phyloP scores from a whole-genome alignment of 1,140 invertebrate species.

The Anastrepha ludens region DNA sequence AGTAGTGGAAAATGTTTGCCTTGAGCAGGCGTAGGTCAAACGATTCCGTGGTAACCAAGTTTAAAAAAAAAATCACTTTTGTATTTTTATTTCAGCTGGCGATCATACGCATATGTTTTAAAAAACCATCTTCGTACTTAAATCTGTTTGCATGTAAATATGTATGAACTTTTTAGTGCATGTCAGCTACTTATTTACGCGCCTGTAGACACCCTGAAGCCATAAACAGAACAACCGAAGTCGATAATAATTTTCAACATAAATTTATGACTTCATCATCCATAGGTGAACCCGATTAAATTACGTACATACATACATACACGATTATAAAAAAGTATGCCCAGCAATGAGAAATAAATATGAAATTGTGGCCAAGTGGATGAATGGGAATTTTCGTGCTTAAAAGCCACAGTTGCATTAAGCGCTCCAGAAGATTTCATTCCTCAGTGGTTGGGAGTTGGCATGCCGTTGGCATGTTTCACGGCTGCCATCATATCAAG shows the following conservation, averaged over 20 bases:
- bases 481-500: neutral
- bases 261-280: slow-evolving; percentile 39
- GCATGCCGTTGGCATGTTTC: neutral
- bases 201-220: neutral
- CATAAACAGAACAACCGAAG: neutral
- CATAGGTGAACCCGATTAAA: neutral
- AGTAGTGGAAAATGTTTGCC: too few relatives aligned
- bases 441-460: neutral
- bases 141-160: neutral
- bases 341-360: neutral
- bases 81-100: too few relatives aligned
- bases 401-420: neutral
- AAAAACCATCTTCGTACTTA: neutral
- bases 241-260: neutral
- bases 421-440: neutral
- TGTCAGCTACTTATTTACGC: neutral
- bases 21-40: too few relatives aligned
- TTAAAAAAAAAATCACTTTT: too few relatives aligned
- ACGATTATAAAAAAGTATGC: neutral
- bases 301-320: neutral
- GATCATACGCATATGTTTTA: too few relatives aligned
- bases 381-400: neutral
- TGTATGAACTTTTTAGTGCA: neutral
- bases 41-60: too few relatives aligned
- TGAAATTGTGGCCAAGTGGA: neutral